Base-by-base conservation (phyloP, 2,797 vertebrate genomes). In the Chelmon rostratus region DNA sequence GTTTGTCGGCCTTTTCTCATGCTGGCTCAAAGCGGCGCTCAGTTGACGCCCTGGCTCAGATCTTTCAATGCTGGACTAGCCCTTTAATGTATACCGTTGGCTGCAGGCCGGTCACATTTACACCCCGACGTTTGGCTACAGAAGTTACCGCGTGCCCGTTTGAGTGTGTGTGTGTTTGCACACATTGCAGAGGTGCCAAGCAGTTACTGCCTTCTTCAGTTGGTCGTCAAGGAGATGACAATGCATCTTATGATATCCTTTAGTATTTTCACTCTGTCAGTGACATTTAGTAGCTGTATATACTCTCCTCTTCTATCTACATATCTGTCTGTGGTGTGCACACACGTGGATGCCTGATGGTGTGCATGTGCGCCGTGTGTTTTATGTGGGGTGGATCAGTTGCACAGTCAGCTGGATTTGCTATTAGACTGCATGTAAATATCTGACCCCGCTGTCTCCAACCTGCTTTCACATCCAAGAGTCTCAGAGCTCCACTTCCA, bases 391-490 rank as follows among this genome's bases (percentile, higher is more conserved):
- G 78, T n/a, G 86, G 82, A 91, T 91, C 81, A 31, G 84, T 90
- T 88, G 79, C 83, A 64, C 81, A 61, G 81, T 84, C 91, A 86
- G 86, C 89, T 93, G 92, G 87, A 78, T 90, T 88, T 89, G 68
- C 90, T 82, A 89, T 93, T 85, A 92, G 83, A 84, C 82, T 61
- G 64, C 81, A 65, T 76, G 74, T 90, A 81, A 92, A 92, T 92
- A 92, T 78, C 76, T 74, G 84, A 89, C 84, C 89, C 85, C 15
- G 52, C 85, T 79, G 78, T 83, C 83, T 90, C 76, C 68, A 63
- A 77, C 47, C 82, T 90, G 88, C 88, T 91, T 90, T 85, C 76
- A 78, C 86, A 59, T 84, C 74, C 71, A 49, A 64, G 52, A 70
- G 65, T 40, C 75, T 77, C 74, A n/a, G 61, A 70, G 57, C 69